Percentiles rank a stretch among this genome's conserved stretches.
Evolutionary conservation across 2,113 vertebrate species (phyloP).

Genomic region (Egretta garzetta): DNA sequence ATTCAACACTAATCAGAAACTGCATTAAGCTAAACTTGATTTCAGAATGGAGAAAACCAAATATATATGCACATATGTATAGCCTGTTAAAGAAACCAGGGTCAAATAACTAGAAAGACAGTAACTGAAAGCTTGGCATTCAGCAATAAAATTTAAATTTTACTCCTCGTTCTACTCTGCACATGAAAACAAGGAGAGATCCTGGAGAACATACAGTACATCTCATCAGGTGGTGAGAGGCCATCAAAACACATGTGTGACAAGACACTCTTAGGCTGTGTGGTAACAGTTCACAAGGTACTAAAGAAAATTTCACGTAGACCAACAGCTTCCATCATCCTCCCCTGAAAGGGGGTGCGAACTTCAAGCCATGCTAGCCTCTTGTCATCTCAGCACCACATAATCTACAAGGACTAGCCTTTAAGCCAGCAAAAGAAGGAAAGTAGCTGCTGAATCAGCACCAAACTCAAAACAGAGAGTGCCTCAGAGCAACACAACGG

Average conservation of each 20-base stretch:
- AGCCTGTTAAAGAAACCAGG: not conserved
- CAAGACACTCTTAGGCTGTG: not conserved
- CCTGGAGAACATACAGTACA: not conserved
- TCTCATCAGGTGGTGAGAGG: not conserved
- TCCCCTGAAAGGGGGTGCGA: not conserved
- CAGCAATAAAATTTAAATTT: not conserved
- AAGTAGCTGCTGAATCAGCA: not conserved
- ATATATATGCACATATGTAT: rapidly evolving
- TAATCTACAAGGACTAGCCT: not conserved
- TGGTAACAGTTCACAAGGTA: not conserved
- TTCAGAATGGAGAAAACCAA: not conserved
- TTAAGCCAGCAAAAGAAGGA: not conserved
- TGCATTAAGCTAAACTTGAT: not conserved
- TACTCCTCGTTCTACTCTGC: not conserved
- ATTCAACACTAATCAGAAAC: not conserved
- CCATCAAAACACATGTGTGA: not conserved
- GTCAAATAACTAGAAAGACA: not conserved
- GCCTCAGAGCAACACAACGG: not conserved
- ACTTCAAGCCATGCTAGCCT: not conserved
- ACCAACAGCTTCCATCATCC: not conserved
- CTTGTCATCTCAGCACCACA: not conserved
- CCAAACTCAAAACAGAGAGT: conserved; percentile 13
- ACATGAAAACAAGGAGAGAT: rapidly evolving
- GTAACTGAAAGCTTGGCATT: not conserved
- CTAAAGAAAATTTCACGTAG: not conserved